Base-by-base conservation (phyloP, 2,888 invertebrate genomes). In the Neoaliturus tenellus region DNA sequence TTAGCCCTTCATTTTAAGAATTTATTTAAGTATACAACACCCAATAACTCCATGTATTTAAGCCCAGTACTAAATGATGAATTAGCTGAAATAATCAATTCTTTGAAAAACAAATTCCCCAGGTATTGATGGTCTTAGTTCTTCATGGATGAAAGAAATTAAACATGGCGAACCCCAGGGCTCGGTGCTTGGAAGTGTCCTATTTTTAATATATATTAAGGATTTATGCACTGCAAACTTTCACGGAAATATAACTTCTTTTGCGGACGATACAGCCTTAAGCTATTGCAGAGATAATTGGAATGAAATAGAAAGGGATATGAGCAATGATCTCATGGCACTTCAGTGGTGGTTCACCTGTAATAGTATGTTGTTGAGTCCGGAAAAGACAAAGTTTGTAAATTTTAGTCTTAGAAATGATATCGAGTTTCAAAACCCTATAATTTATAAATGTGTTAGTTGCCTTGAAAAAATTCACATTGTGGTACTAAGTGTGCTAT, bases 221-320 rank as follows among this genome's bases (percentile, higher is more conserved):
- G 6, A 69, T 69, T 20, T 69, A 17, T 69, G 35, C 33, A n/a
- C 5, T 33, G 20, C 69, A 5, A 69, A 69, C 33, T 69, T 69
- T 3, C 5, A 33, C 6, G 69, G 31, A 1, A 31, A 35, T 3
- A 10, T 69, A 8, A 69, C 69, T 12, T 41, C 75, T 44, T 44
- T 75, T 75, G 75, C 48, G 4, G 41, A 75, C 25, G 75, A 75
- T 23, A 75, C 48, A n/a, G 75, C 75, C 44, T 44, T 75, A n/a
- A 39, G 23, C 8, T 75, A 75, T n/a, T 20, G 20, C 14, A 23
- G 12, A 41, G 75, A 75, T 69, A 6, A 67, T 17, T 28, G 67
- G 67, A 17, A 67, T 14, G 67, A 28, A 25, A 67, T 67, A 25
- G 67, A 67, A 17, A 17, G 23, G 23, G 51, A 51, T 5, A 51